Base-by-base conservation (phyloP, 1,140 invertebrate species). In the Nasonia giraulti region DNA sequence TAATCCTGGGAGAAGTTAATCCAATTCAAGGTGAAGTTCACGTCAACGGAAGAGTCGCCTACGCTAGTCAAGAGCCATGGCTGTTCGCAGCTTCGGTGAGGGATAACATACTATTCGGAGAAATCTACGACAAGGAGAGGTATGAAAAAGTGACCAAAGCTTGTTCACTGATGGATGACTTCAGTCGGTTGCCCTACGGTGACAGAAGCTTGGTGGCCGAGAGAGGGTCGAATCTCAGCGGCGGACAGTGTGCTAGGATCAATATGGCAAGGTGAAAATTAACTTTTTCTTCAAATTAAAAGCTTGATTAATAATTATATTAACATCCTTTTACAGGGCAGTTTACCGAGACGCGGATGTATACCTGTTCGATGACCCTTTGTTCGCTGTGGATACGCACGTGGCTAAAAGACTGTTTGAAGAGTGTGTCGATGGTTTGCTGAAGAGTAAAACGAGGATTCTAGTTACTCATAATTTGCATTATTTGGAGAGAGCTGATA, bases 161-260 rank as follows among this genome's bases (percentile, higher is more conserved):
- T 69, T 97, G 96, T 89, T 95, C 96, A 1, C 92, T 97, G 82
- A 95, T 96, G 88, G 91, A 94, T 27, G 98, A 99, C 91, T 95
- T 99, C 88, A 94, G 95, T 44, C 92, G 95, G 37, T 93, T 97
- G 78, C 95, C 96, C 23, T 94, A 95, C 87, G 96, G 96, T 10
- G 98, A 99, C 90, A 95, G 95, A 88, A 99, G 98, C 0, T 93
- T 98, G 74, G 97, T 99, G 11, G 98, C 98, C 2, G 95, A 96
- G 85, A 93, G 96, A 86, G 98, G 98, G 55, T 95, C 97, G 17
- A 95, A 94, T 84, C 93, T 97, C 5, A 98, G 97, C 91, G 98
- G 98, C 79, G 98, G 98, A 62, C 98, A 99, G 92, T 96, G 96
- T 87, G 98, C 98, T 0, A 95, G 98, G 87, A 96, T 99, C 2